phyloP scores from a whole-genome alignment of 2,888 invertebrate genomes.

The Ariolimax columbianus region DNA sequence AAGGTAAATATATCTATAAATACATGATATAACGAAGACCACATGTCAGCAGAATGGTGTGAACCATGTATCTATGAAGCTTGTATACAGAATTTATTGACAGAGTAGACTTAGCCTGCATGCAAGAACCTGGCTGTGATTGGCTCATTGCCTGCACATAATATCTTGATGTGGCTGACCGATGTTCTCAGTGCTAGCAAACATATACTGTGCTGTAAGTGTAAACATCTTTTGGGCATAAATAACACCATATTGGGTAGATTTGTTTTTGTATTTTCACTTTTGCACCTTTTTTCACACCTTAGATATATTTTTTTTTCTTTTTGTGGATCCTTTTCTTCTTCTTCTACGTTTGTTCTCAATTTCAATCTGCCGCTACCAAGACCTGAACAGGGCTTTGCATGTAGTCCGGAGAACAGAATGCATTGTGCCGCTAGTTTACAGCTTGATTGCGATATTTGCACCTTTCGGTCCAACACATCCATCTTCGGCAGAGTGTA shows the following conservation, averaged over 20 bases:
- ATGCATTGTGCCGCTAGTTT: too few relatives aligned
- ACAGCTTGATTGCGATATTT: too few relatives aligned
- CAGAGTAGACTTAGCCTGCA: neutral
- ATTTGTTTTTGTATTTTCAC: neutral
- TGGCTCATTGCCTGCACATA: neutral
- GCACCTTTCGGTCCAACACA: too few relatives aligned
- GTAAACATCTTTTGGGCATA: neutral
- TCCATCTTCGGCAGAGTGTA: too few relatives aligned
- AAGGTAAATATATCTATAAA: neutral
- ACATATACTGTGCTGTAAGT: neutral
- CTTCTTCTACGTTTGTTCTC: too few relatives aligned
- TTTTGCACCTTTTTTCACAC: neutral
- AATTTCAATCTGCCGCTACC: too few relatives aligned
- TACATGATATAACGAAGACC: neutral
- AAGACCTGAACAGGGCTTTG: too few relatives aligned
- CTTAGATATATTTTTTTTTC: neutral
- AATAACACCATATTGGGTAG: neutral
- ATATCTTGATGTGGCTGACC: neutral
- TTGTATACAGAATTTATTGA: constrained; percentile 9
- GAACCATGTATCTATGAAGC: neutral
- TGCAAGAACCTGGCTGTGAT: neutral
- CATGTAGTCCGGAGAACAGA: too few relatives aligned
- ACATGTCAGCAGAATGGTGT: neutral
- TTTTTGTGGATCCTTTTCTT: too few relatives aligned
- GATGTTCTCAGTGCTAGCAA: neutral